Evolutionary conservation across 1,140 invertebrate genomes (phyloP).

Genomic region (Hycleus cichorii): DNA sequence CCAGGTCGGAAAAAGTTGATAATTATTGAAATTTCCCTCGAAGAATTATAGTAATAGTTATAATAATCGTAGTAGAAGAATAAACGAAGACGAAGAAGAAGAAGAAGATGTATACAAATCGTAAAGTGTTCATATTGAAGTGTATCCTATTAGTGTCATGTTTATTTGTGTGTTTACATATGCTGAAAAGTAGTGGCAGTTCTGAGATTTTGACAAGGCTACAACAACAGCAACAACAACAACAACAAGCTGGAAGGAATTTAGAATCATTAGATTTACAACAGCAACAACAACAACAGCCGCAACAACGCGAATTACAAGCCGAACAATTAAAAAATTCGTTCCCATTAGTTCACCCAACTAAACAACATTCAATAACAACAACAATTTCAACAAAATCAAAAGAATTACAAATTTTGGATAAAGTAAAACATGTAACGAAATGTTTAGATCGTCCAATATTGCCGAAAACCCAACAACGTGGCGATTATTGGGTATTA

Average conservation of each 20-base stretch:
- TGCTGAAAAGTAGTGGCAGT: conserved; percentile 28
- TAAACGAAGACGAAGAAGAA: conserved; percentile 8
- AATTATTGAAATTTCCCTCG: neutral
- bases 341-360: neutral
- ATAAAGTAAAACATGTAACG: conserved; percentile 44
- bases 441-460: conserved; percentile 59
- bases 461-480: conserved; percentile 58
- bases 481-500: conserved; percentile 84
- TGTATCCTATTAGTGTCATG: conserved; percentile 24
- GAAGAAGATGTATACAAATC: conserved; percentile 32
- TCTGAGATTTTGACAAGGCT: neutral
- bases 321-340: too few relatives aligned
- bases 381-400: conserved; percentile 1
- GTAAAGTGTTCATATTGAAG: conserved; percentile 35
- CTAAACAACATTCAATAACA: neutral
- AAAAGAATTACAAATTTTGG: conserved; percentile 11
- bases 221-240: too few relatives aligned
- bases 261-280: conserved; percentile 33
- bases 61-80: neutral
- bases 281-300: neutral
- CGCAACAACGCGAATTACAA: neutral
- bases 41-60: neutral
- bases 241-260: conserved; percentile 29
- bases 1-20: conserved; percentile 32
- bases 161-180: conserved; percentile 30